These are phyloP conservation scores for Catagonus wagneri DNA, from an alignment of 2,113 vertebrate species.

Conservation along the genomic window DNA sequence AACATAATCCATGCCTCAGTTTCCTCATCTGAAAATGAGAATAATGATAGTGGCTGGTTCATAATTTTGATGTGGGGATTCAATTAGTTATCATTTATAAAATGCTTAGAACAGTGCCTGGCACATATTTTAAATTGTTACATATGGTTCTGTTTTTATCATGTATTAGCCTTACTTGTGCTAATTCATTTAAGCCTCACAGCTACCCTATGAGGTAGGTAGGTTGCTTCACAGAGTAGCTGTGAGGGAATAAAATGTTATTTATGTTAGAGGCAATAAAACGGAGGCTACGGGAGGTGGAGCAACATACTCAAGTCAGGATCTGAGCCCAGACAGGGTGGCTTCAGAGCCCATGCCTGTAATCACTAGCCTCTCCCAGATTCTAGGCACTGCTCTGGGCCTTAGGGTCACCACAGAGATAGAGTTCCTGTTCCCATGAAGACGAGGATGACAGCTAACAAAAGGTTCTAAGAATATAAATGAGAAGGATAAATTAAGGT, in stretches of 20 bases:
- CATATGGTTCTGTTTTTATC: slow-evolving; percentile 4
- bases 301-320: not conserved
- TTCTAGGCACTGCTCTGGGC: not conserved
- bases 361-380: not conserved
- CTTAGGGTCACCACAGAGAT: not conserved
- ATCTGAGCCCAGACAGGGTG: not conserved
- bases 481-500: not conserved
- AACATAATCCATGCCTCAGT: not conserved
- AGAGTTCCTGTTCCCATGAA: not conserved
- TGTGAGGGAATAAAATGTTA: not conserved
- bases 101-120: slow-evolving; percentile 6
- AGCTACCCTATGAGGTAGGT: not conserved
- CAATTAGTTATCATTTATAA: not conserved
- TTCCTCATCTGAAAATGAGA: slow-evolving; percentile 3
- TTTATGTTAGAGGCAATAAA: not conserved
- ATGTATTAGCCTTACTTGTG: not conserved
- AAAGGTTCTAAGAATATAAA: not conserved
- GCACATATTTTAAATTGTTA: not conserved
- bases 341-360: not conserved
- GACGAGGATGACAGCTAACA: not conserved
- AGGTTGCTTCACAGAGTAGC: not conserved
- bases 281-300: not conserved
- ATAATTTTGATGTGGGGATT: not conserved
- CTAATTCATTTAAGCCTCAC: slow-evolving; percentile 24
- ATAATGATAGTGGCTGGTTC: not conserved